Evolutionary conservation across 2,797 vertebrate genomes (phyloP).

Genomic region (Parauchenoglanis punctatus): DNA sequence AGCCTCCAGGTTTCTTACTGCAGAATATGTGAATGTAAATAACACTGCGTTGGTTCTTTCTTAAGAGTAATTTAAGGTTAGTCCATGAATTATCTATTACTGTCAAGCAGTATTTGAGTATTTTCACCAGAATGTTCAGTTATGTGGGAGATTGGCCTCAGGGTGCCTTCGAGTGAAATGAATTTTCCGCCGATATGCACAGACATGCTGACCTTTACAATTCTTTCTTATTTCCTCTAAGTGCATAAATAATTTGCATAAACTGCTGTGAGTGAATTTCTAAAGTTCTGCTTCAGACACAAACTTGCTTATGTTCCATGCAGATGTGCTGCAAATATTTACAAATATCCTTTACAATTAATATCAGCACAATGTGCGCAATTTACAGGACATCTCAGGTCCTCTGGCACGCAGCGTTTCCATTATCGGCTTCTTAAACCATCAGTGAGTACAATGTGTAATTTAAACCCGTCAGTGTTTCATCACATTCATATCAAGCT

Average conservation of each 20-base stretch:
- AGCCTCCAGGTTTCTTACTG: not conserved
- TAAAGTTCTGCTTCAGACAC: not conserved
- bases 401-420: not conserved
- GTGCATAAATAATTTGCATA: not conserved
- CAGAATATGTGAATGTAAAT: not conserved
- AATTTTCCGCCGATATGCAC: not conserved
- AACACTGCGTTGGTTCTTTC: not conserved
- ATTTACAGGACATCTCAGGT: not conserved
- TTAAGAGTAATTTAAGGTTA: not conserved
- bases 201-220: constrained; percentile 1
- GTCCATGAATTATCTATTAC: not conserved
- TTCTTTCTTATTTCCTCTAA: not conserved
- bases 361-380: not conserved
- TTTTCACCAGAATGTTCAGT: not conserved
- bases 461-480: not conserved
- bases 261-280: not conserved
- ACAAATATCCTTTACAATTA: not conserved
- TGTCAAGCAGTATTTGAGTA: constrained; percentile 1
- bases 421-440: not conserved
- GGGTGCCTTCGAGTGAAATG: not conserved
- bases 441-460: not conserved
- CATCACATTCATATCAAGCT: not conserved
- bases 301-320: not conserved
- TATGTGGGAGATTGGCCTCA: not conserved
- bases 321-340: not conserved